Evolutionary conservation across 2,113 vertebrate genomes (phyloP).

Genomic region (Osmerus eperlanus): DNA sequence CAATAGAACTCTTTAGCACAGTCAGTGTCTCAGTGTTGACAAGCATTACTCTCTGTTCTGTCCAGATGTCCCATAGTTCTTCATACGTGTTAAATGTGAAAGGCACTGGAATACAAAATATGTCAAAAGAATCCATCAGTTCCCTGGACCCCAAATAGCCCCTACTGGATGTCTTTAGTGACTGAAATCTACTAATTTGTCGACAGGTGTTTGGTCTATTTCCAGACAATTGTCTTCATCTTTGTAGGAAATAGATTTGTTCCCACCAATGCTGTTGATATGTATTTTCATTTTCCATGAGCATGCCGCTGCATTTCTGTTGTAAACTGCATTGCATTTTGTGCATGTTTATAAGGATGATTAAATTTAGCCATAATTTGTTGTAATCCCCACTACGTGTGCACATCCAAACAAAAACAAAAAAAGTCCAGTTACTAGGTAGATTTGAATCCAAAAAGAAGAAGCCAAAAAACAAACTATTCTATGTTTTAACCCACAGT

Average conservation of each 20-base stretch:
- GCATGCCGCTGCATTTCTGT: background rate
- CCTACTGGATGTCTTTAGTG: background rate
- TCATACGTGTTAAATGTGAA: slow-evolving; percentile 1
- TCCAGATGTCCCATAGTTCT: background rate
- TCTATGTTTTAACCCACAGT: too few relatives aligned
- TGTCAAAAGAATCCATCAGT: background rate
- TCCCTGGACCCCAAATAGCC: background rate
- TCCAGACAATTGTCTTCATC: background rate
- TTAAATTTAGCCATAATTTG: background rate
- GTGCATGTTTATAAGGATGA: background rate
- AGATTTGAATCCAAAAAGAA: too few relatives aligned
- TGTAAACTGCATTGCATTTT: background rate
- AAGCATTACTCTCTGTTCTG: background rate
- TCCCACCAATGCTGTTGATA: background rate
- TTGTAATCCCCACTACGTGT: too few relatives aligned
- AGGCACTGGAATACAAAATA: slow-evolving; percentile 5
- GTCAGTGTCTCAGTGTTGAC: background rate
- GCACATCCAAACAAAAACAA: background rate
- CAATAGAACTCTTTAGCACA: background rate
- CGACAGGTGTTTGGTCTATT: background rate
- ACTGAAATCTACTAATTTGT: background rate
- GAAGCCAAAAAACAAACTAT: too few relatives aligned
- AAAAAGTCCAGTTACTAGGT: too few relatives aligned
- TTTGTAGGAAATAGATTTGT: background rate
- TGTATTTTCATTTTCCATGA: background rate